Base-by-base conservation (phyloP, 30 jellyfish, hydroid and myxozoan genomes). In the Hydractinia echinata region DNA sequence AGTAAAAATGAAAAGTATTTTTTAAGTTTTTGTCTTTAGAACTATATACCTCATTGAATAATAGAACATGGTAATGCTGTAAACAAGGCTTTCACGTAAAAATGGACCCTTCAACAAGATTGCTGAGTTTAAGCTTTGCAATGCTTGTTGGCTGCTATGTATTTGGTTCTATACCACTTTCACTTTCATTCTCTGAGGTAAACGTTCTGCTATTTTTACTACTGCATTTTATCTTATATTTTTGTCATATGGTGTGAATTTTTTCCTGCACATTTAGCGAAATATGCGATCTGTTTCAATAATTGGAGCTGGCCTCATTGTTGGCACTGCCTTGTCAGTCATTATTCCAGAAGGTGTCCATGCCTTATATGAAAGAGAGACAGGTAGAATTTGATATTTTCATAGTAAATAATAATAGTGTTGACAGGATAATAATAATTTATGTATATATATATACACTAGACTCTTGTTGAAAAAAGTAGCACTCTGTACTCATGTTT, bases 271-370 rank as follows among this genome's bases (percentile, higher is more conserved):
- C 44, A 84, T 85, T 69, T 67, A 91, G 98, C 77, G 85, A 64
- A 91, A 92, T 54, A 82, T 91, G 67, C 83, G 98, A 51, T 18
- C 71, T 3, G 88, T 84, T 15, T 87, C 96, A 76, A 91, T 86
- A 5, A 70, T 84, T 39, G 98, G 98, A 30, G 98, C 98, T 9
- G 98, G 98, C 4, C 80, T 91, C 48, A 87, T 91, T 54, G 98
- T 91, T 70, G 98, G 98, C 5, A 87, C 98, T 20, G 96, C 98
- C 10, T 79, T 91, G 19, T 95, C 98, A 5, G 98, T 91, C 48
- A 91, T 91, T 61, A 91, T 91, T 39, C 98, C 98, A 21, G 98
- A 91, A 66, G 98, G 98, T 67, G 98, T 91, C 55, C 98, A 91
- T 83, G 96, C 96, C 14, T 79, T 91, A 55, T 91, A 91, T 79